Percentiles rank a stretch among this genome's conserved stretches.
Conservation (phyloP, 37 sponge, comb jelly and placozoan genomes). For the Chondrosia reniformis region DNA sequence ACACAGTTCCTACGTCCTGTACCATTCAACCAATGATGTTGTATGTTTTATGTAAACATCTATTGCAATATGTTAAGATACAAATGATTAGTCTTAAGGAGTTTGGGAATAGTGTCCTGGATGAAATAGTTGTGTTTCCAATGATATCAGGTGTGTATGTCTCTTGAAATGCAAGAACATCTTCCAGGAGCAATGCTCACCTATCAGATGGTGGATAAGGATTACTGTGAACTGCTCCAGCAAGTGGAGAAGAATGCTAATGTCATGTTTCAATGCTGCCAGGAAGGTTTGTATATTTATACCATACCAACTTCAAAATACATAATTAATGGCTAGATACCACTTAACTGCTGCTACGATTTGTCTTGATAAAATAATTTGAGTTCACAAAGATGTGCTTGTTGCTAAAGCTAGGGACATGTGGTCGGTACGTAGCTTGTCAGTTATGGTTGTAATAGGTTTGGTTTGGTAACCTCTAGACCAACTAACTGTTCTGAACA, state of each 20-base stretch:
- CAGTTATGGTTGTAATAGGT: too few relatives aligned
- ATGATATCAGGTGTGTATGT: slow-evolving; percentile 1
- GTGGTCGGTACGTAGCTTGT: background rate
- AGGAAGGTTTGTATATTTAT: slow-evolving; percentile 2
- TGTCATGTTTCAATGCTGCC: slow-evolving; percentile 35
- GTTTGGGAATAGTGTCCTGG: too few relatives aligned
- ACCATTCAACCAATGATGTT: too few relatives aligned
- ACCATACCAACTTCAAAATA: background rate
- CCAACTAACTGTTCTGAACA: slow-evolving; percentile 67
- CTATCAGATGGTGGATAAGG: slow-evolving; percentile 57
- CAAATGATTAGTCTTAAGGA: too few relatives aligned
- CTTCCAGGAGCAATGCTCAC: slow-evolving; percentile 43
- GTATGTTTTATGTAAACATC: too few relatives aligned
- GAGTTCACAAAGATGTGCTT: background rate
- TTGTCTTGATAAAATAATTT: background rate
- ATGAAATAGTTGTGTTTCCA: too few relatives aligned
- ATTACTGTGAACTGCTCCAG: slow-evolving; percentile 60
- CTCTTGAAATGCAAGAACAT: slow-evolving; percentile 41
- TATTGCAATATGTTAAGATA: too few relatives aligned
- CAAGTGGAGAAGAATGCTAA: slow-evolving; percentile 58
- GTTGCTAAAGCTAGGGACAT: background rate
- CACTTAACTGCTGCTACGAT: too few relatives aligned
- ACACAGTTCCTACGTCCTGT: too few relatives aligned
- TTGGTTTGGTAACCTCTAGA: too few relatives aligned
- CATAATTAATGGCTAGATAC: background rate